A percentile compares a stretch with the other conserved stretches of the same genome.
These are phyloP conservation scores for Mugil cephalus DNA, from an alignment of 2,113 vertebrate genomes.

Conservation along the genomic window DNA sequence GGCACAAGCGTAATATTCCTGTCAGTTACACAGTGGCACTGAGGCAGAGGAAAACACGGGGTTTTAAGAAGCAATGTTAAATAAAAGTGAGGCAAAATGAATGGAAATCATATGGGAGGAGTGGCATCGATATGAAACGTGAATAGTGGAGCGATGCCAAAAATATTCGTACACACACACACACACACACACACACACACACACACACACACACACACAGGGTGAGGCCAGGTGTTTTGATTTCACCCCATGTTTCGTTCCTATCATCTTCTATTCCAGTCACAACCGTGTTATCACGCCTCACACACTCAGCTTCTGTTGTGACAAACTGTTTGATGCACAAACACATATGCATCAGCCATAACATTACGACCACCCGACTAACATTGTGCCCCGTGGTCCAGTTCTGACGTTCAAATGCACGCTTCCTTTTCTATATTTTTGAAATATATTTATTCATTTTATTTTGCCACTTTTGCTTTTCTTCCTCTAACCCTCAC, in stretches of 20 bases:
- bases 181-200: conserved; percentile 7
- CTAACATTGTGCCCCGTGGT: too few relatives aligned
- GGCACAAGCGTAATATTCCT: conserved; percentile 42
- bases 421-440: too few relatives aligned
- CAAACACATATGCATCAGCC: background rate
- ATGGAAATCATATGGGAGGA: conserved; percentile 38
- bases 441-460: too few relatives aligned
- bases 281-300: conserved; percentile 28
- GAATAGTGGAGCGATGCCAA: background rate
- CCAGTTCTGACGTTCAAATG: too few relatives aligned
- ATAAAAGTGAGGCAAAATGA: conserved; percentile 31
- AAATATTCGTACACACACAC: conserved; percentile 6
- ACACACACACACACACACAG: conserved; percentile 1
- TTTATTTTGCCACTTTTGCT: too few relatives aligned
- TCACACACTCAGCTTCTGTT: conserved; percentile 19
- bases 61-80: conserved; percentile 30
- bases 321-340: background rate
- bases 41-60: conserved; percentile 6
- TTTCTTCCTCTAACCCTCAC: too few relatives aligned
- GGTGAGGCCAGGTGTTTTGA: conserved; percentile 36
- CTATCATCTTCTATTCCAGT: conserved; percentile 19
- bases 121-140: conserved; percentile 10
- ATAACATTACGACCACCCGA: too few relatives aligned
- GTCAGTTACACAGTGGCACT: conserved; percentile 14
- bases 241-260: conserved; percentile 22